Evolutionary conservation across 2,113 vertebrate genomes (phyloP).

Genomic region (Acanthisitta chloris): DNA sequence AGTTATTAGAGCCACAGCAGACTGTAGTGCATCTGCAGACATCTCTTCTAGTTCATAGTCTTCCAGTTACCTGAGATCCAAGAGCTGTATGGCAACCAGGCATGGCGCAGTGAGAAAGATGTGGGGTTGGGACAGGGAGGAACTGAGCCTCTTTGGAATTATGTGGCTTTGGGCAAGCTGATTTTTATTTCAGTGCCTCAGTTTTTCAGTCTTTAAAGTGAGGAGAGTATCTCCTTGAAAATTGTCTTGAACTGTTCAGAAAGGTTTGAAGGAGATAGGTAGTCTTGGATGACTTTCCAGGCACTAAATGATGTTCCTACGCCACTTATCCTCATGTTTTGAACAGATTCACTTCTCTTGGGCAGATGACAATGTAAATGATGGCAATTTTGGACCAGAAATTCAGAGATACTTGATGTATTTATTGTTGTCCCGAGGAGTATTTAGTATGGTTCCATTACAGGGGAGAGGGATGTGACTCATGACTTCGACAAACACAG

Average conservation of each 20-base stretch:
- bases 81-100: not conserved
- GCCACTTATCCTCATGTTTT: not conserved
- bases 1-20: not conserved
- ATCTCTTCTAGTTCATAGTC: not conserved
- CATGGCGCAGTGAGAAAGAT: accelerated
- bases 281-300: not conserved
- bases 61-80: not conserved
- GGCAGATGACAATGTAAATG: not conserved
- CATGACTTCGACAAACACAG: not conserved
- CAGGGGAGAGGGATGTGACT: not conserved
- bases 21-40: not conserved
- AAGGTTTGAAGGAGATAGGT: not conserved
- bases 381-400: not conserved
- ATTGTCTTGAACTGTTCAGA: not conserved
- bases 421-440: not conserved
- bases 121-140: not conserved
- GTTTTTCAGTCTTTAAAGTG: not conserved
- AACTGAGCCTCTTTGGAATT: not conserved
- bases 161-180: not conserved
- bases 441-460: not conserved
- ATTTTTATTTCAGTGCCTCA: not conserved
- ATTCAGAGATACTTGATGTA: not conserved
- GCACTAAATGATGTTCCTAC: not conserved
- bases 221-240: not conserved
- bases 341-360: not conserved